Percentiles rank a stretch among this genome's conserved stretches.
phyloP scores from a whole-genome alignment of 2,888 invertebrate genomes.

The Phania funesta region DNA sequence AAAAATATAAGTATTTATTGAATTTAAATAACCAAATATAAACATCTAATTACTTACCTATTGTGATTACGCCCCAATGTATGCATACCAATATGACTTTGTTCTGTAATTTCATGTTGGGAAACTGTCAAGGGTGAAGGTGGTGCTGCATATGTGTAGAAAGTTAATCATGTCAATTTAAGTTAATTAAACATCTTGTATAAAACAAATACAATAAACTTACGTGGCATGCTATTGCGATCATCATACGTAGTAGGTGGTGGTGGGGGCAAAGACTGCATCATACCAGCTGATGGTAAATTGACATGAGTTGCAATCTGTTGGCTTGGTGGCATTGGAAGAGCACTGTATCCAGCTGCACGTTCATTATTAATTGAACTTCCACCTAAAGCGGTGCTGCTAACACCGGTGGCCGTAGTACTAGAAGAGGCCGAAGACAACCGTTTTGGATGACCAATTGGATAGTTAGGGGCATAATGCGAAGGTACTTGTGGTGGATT shows the following conservation, averaged over 20 bases:
- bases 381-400: slow-evolving; percentile 76
- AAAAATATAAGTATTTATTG: background rate
- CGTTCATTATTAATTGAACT: slow-evolving; percentile 82
- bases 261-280: slow-evolving; percentile 90
- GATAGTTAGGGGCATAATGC: slow-evolving; percentile 97
- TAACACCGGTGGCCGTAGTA: slow-evolving; percentile 71
- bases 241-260: slow-evolving; percentile 84
- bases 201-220: slow-evolving; percentile 78
- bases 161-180: slow-evolving; percentile 11
- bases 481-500: slow-evolving; percentile 98
- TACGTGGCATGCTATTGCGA: slow-evolving; percentile 90
- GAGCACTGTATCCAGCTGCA: slow-evolving; percentile 91
- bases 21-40: background rate
- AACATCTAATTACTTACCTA: slow-evolving; percentile 72
- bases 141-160: slow-evolving; percentile 83
- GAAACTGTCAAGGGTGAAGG: slow-evolving; percentile 90
- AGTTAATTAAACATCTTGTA: background rate
- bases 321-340: slow-evolving; percentile 85
- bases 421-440: slow-evolving; percentile 78
- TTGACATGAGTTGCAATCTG: slow-evolving; percentile 81
- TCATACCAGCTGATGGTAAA: slow-evolving; percentile 88
- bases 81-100: slow-evolving; percentile 82
- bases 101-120: slow-evolving; percentile 82
- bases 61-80: slow-evolving; percentile 81
- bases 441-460: slow-evolving; percentile 88